Evolutionary conservation across 1,140 invertebrate genomes (phyloP).

Genomic region (Drosophila suzukii): DNA sequence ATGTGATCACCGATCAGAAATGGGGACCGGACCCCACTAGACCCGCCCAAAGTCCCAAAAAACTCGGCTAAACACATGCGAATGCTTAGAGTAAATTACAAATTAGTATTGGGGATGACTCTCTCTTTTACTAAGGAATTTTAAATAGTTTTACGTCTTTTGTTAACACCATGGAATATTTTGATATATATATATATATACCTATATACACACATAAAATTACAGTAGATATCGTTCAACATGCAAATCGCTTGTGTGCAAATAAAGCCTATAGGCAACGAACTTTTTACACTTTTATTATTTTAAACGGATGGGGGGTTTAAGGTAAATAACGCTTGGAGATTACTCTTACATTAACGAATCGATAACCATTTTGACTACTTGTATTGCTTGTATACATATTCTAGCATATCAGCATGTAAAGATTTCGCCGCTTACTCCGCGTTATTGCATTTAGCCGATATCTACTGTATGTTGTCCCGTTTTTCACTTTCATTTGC

Average conservation of each 20-base stretch:
- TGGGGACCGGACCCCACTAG: neutral
- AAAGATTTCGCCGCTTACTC: neutral
- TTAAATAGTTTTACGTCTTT: conserved; percentile 62
- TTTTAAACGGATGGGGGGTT: neutral
- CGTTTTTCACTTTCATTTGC: neutral
- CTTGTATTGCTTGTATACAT: conserved; percentile 5
- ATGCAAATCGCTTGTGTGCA: conserved; percentile 12
- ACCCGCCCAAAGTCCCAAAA: neutral
- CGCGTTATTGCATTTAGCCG: conserved; percentile 1
- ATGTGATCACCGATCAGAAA: conserved; percentile 1
- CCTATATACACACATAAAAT: conserved; percentile 32
- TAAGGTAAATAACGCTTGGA: conserved; percentile 6
- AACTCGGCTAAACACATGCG: conserved; percentile 29
- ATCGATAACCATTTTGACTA: conserved; percentile 8
- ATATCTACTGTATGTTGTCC: conserved; percentile 21
- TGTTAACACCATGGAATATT: conserved; percentile 77
- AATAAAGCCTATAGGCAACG: neutral
- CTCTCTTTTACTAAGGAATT: conserved; percentile 66
- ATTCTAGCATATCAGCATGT: neutral
- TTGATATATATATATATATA: conserved; percentile 29
- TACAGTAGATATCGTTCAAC: conserved; percentile 20
- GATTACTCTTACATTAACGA: conserved; percentile 3
- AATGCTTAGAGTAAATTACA: conserved; percentile 35
- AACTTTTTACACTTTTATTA: conserved; percentile 1
- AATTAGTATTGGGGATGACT: conserved; percentile 17